phyloP scores from a whole-genome alignment of 1,140 invertebrate species.

The Drosophila seguyi region DNA sequence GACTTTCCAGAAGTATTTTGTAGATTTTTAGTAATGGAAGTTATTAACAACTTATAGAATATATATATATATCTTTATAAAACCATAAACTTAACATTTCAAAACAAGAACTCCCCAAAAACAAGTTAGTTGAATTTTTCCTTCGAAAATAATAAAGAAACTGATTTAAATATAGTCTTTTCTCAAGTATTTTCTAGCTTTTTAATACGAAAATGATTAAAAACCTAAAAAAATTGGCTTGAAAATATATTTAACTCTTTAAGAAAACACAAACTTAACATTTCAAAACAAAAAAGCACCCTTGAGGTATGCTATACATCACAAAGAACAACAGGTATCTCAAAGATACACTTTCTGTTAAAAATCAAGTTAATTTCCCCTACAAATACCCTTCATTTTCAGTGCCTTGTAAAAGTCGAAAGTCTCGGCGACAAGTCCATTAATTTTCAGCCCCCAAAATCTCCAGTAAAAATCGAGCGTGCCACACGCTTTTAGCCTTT shows the following conservation, averaged over 20 bases:
- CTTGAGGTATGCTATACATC: constrained; percentile 5
- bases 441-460: constrained; percentile 60
- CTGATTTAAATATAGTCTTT: not conserved
- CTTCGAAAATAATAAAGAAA: not conserved
- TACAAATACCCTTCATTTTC: no score
- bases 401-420: constrained; percentile 29
- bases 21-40: no score
- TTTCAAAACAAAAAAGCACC: not conserved
- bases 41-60: no score
- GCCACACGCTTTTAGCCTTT: constrained; percentile 46
- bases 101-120: no score
- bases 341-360: not conserved
- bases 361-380: no score
- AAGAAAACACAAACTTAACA: not conserved
- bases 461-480: constrained; percentile 69
- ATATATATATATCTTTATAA: no score
- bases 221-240: not conserved
- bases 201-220: not conserved
- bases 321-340: not conserved
- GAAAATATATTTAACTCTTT: accelerated
- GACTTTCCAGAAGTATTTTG: no score
- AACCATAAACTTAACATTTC: no score
- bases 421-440: constrained; percentile 52
- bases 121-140: no score
- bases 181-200: not conserved